Percentiles rank a stretch among this genome's conserved stretches.
Evolutionary conservation across 2,797 vertebrate species (phyloP).

Genomic region (Pagetopsis macropterus): DNA sequence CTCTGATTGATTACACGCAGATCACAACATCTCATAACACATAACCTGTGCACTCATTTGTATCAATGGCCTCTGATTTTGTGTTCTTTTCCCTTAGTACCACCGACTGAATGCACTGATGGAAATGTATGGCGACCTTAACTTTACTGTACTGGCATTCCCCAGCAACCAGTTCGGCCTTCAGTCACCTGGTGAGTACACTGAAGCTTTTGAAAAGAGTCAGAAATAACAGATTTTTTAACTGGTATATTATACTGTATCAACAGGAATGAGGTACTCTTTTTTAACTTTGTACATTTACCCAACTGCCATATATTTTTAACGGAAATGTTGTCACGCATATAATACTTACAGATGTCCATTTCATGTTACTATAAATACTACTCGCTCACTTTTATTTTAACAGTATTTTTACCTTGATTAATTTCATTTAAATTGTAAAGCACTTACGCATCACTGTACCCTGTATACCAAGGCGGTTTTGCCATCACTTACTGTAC

Average conservation of each 20-base stretch:
- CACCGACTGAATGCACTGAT: conserved; percentile 87
- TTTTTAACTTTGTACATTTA: neutral
- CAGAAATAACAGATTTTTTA: neutral
- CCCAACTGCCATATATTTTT: neutral
- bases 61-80: conserved; percentile 39
- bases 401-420: neutral
- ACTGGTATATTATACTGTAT: neutral
- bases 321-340: neutral
- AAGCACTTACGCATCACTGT: too few species aligned
- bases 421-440: too few species aligned
- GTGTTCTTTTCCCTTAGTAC: conserved; percentile 72
- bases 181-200: conserved; percentile 83
- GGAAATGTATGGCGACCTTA: conserved; percentile 79
- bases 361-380: neutral
- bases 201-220: neutral
- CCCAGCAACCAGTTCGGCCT: conserved; percentile 88
- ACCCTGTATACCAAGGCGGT: too few species aligned
- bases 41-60: conserved; percentile 10
- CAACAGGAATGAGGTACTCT: neutral
- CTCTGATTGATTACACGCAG: conserved; percentile 26
- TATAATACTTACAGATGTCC: neutral
- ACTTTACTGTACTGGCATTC: conserved; percentile 84
- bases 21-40: conserved; percentile 19
- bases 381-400: too few species aligned
- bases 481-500: too few species aligned